These are phyloP conservation scores for Perognathus longimembris DNA, from an alignment of 2,113 vertebrate species.

Conservation along the genomic window DNA sequence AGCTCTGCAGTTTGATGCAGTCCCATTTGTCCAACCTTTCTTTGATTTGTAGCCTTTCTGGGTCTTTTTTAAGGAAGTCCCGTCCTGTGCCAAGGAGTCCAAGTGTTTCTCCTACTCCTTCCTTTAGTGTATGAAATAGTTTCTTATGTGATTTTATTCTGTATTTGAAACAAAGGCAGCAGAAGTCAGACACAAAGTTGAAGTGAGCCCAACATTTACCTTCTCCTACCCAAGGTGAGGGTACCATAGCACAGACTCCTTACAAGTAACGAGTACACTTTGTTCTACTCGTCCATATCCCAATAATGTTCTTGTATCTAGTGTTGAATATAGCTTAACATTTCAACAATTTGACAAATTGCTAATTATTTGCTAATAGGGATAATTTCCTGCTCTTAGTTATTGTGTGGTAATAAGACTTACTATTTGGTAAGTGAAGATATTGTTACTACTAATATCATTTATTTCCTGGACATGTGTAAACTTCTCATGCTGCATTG, in stretches of 20 bases:
- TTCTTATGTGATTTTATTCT: slow-evolving; percentile 51
- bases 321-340: background rate
- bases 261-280: background rate
- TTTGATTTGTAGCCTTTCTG: too few species aligned
- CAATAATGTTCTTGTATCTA: background rate
- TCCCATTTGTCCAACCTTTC: too few species aligned
- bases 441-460: background rate
- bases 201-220: background rate
- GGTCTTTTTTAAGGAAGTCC: too few species aligned
- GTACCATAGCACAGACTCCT: too few species aligned
- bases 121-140: slow-evolving; percentile 45
- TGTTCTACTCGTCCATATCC: background rate
- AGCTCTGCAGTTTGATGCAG: too few species aligned
- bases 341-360: background rate
- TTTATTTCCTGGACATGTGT: background rate
- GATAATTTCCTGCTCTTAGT: too few species aligned
- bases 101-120: too few species aligned
- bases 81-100: too few species aligned
- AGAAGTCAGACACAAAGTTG: slow-evolving; percentile 4
- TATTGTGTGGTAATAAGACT: too few species aligned
- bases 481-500: background rate
- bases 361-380: too few species aligned
- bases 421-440: background rate
- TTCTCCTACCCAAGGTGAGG: background rate
- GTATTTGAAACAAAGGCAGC: slow-evolving; percentile 29